Conservation (phyloP, 2,888 invertebrate species). For the Dysmachus trigonus region DNA sequence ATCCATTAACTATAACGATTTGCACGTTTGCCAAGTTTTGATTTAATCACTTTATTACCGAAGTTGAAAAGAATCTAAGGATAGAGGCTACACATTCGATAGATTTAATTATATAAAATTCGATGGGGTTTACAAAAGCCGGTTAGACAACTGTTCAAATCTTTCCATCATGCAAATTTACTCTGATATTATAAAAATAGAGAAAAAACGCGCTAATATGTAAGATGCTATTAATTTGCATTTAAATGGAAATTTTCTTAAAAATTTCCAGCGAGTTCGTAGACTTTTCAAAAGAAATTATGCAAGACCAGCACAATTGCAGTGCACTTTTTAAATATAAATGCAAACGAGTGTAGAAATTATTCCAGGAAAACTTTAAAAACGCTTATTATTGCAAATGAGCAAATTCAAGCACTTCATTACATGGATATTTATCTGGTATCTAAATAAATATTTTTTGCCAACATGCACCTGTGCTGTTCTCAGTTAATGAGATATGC, state of each 20-base stretch:
- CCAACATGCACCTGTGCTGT: background rate
- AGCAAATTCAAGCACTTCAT: background rate
- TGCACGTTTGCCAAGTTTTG: too few relatives aligned
- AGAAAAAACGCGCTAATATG: background rate
- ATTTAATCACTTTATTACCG: too few relatives aligned
- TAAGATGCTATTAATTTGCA: background rate
- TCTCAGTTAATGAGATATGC: background rate
- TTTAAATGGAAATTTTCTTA: background rate
- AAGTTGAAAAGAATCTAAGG: too few relatives aligned
- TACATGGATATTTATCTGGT: background rate
- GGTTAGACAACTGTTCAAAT: background rate
- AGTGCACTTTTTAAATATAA: background rate
- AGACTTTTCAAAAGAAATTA: background rate
- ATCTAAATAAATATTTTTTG: background rate
- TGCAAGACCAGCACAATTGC: background rate
- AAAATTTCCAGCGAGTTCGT: background rate
- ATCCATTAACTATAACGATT: too few relatives aligned
- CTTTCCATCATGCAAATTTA: background rate
- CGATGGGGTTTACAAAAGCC: background rate
- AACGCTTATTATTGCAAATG: background rate
- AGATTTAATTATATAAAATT: background rate
- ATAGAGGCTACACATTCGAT: too few relatives aligned
- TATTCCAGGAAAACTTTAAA: background rate
- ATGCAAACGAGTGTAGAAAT: background rate
- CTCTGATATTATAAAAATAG: background rate